phyloP scores from a whole-genome alignment of 1,140 invertebrate species.

The Leptinotarsa lineolata region DNA sequence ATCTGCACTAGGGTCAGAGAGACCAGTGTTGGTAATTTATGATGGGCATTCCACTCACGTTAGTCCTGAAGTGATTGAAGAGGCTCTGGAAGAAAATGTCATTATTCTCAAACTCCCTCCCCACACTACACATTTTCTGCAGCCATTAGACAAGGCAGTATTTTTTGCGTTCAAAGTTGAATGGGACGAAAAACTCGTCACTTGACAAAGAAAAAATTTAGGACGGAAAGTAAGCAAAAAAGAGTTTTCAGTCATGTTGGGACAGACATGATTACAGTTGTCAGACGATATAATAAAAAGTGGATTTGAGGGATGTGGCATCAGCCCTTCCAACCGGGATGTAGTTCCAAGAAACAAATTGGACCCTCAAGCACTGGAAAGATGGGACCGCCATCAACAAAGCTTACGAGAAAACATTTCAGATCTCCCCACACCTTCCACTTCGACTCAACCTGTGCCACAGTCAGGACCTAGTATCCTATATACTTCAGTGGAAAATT shows the following conservation, averaged over 20 bases:
- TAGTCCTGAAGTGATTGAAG: conserved; percentile 41
- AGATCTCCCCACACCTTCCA: too few species aligned
- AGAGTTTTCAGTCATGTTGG: conserved; percentile 21
- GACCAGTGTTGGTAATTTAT: conserved; percentile 49
- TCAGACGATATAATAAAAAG: conserved; percentile 15
- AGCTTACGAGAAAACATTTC: background rate
- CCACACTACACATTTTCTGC: conserved; percentile 50
- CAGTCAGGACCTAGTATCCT: too few species aligned
- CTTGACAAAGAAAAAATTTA: conserved; percentile 28
- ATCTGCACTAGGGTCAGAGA: conserved; percentile 34
- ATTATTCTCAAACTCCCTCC: conserved; percentile 49
- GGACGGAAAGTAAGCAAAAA: conserved; percentile 28
- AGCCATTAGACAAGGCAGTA: conserved; percentile 50
- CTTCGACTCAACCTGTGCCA: too few species aligned
- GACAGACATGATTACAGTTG: conserved; percentile 19
- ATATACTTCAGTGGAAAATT: too few species aligned
- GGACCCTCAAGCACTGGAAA: conserved; percentile 14
- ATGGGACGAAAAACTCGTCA: conserved; percentile 7
- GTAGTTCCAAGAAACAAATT: conserved; percentile 20
- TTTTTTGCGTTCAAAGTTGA: conserved; percentile 36
- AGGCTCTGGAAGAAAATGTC: conserved; percentile 47
- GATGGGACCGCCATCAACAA: conserved; percentile 19
- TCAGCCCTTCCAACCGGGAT: conserved; percentile 14
- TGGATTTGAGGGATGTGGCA: conserved; percentile 26
- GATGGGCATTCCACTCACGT: conserved; percentile 53